Evolutionary conservation across 2,888 invertebrate genomes (phyloP), one percentile per base, ranked within the genome.

Genomic region (Phragmatobia fuliginosa): DNA sequence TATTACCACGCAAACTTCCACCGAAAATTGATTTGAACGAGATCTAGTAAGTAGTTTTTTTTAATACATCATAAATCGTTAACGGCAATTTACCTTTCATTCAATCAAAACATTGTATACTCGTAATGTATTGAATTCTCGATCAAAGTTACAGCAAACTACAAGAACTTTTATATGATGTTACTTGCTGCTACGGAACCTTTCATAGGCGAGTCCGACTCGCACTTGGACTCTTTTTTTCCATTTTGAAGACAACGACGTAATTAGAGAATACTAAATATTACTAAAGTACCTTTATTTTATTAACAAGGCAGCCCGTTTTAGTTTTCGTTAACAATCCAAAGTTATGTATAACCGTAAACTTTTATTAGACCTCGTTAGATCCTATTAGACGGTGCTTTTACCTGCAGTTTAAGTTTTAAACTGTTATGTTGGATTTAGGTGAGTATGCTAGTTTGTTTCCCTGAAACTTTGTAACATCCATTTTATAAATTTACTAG

Each of bases 311-410:
- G 56, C 16, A 52, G 61, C 77, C 80, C 69, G 75, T 82, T 81
- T 79, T 79, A 83, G 84, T 83, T 78, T 74, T 41, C 36, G 68
- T 72, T 69, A 75, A 71, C 71, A 64, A 56, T 31, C 52, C 69
- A 81, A 83, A 82, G 79, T 83, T 80, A 68, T 70, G 75, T 75
- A 84, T 87, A 83, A 85, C 82, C 81, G 71, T 90, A 81, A 89
- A 87, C 79, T 87, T 90, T 89, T 84, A 90, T 83, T 82, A 73
- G 74, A 28, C 45, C 81, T 80, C 85, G 83, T 89, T 86, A 86
- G 80, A 83, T 83, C 81, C 83, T 84, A 81, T 86, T 88, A 86
- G 86, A 84, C 78, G 81, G 76, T 74, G 62, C 78, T 79, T 63
- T 52, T 60, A 66, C 69, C 72, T 74, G 72, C 72, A 72, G 76